Evolutionary conservation across 2,888 invertebrate genomes (phyloP), one percentile per base, ranked within the genome.

Genomic region (Nasonia oneida): DNA sequence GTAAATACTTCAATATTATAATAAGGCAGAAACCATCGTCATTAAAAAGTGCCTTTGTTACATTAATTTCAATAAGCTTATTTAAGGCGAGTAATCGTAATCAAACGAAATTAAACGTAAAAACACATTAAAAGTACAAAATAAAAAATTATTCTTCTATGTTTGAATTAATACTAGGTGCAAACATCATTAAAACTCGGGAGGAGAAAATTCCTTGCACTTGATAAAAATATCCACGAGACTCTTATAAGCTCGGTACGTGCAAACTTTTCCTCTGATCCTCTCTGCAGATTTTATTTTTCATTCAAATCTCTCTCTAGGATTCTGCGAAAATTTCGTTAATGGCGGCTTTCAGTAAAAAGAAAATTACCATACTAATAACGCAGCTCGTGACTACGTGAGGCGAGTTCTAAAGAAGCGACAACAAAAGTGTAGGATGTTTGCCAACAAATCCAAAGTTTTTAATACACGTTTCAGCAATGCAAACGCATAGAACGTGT

Each of bases 281-380:
- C 64, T 64, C 18, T 53, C 53, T 53, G 18, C 53, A 53, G 23
- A 23, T 64, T 64, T 64, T 64, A 64, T 64, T 64, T 64, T 37
- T 71, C 33, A 71, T 71, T 71, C 18, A 33, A n/a, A 37, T 39
- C 23, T 23, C 23, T 23, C 23, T 23, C 37, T 23, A 12, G 14
- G 18, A 4, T 42, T 18, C 39, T 8, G 39, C n/a, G 18, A n/a
- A 15, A 71, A 33, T 71, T 71, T 71, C 33, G 18, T 71, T 39
- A 71, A 71, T 12, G 23, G n/a, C 6, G 23, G 3, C 23, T 73
- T 73, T 73, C 33, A 53, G 53, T 76, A 37, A 76, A 29, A 57
- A 76, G 57, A 57, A 76, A 53, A 76, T 76, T 76, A 76, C 33
- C 57, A 76, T 57, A 33, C 53, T 57, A 53, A 50, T 50, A 53